A percentile compares a stretch with the other conserved stretches of the same genome.
Conservation (phyloP, 2,888 invertebrate species). For the Uloborus plumipes region DNA sequence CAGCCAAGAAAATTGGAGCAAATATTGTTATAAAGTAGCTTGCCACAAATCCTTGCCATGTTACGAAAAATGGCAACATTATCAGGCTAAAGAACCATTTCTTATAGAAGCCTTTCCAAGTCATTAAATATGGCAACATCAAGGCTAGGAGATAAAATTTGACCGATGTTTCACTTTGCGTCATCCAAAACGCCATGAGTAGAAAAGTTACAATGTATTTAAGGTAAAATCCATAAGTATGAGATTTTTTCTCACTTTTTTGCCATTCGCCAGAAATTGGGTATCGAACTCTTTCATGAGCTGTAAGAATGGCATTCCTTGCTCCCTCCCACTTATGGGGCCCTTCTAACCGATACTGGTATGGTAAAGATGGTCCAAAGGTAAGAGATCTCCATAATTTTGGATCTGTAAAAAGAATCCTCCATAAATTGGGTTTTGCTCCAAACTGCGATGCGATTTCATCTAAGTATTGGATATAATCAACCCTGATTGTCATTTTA, state of each 20-base stretch:
- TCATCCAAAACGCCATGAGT: constrained; percentile 41
- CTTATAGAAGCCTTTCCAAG: constrained; percentile 49
- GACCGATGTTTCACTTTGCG: constrained; percentile 19
- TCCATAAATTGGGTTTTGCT: constrained; percentile 70
- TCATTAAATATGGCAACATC: constrained; percentile 36
- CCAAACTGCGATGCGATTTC: constrained; percentile 39
- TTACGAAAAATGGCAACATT: constrained; percentile 37
- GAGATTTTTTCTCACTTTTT: constrained; percentile 8
- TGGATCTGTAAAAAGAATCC: constrained; percentile 68
- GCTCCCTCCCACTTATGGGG: constrained; percentile 62
- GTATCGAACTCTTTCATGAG: constrained; percentile 38
- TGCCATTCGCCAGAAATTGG: constrained; percentile 24
- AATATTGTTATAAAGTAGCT: constrained; percentile 51
- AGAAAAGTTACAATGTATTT: constrained; percentile 36
- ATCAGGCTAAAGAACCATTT: constrained; percentile 42
- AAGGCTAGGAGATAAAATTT: constrained; percentile 41
- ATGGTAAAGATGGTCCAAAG: constrained; percentile 60
- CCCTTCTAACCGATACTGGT: constrained; percentile 62
- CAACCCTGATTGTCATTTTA: constrained; percentile 45
- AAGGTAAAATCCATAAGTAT: constrained; percentile 6
- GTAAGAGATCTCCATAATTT: constrained; percentile 27
- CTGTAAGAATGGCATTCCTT: constrained; percentile 58
- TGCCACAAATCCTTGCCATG: constrained; percentile 41
- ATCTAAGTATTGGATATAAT: constrained; percentile 56
- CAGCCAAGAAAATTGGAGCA: constrained; percentile 37